Evolutionary conservation across 2,888 invertebrate species (phyloP).

Genomic region (Eurytoma californica): DNA sequence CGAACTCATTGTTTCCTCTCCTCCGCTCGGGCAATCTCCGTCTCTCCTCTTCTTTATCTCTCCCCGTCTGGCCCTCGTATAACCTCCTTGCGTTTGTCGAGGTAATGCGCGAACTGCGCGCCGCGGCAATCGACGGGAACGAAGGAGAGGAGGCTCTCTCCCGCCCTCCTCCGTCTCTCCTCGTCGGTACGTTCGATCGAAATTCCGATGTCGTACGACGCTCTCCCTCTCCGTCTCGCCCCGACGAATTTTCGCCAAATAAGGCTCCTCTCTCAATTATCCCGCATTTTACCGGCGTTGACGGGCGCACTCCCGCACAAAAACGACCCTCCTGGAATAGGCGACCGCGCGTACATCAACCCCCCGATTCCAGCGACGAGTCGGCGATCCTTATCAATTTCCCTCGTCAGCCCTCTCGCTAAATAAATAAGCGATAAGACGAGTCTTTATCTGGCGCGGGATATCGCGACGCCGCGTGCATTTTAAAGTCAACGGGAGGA

Average conservation of each 20-base stretch:
- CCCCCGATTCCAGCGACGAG: not conserved
- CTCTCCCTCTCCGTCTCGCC: not conserved
- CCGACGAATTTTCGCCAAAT: constrained; percentile 13
- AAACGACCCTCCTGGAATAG: not conserved
- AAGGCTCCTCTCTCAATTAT: constrained; percentile 47
- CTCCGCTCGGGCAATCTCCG: not conserved
- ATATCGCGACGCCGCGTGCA: not conserved
- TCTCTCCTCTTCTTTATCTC: not conserved
- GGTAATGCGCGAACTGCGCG: constrained; percentile 23
- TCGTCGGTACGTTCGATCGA: constrained; percentile 37
- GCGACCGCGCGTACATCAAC: constrained; percentile 21
- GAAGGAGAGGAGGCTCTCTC: constrained; percentile 41
- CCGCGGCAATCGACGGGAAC: constrained; percentile 45
- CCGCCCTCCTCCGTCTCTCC: too few species aligned
- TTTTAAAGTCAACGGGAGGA: constrained; percentile 16
- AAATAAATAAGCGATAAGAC: constrained; percentile 41
- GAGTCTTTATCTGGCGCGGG: not conserved
- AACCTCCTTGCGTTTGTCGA: constrained; percentile 22
- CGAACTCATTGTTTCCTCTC: not conserved
- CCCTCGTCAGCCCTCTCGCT: not conserved
- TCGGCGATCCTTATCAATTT: constrained; percentile 37
- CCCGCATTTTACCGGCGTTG: constrained; percentile 22
- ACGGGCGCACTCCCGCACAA: not conserved
- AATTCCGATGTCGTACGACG: constrained; percentile 42
- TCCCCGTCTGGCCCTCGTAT: constrained; percentile 23